These are phyloP conservation scores for Coenonympha glycerion DNA, from an alignment of 2,888 invertebrate genomes.

Conservation along the genomic window DNA sequence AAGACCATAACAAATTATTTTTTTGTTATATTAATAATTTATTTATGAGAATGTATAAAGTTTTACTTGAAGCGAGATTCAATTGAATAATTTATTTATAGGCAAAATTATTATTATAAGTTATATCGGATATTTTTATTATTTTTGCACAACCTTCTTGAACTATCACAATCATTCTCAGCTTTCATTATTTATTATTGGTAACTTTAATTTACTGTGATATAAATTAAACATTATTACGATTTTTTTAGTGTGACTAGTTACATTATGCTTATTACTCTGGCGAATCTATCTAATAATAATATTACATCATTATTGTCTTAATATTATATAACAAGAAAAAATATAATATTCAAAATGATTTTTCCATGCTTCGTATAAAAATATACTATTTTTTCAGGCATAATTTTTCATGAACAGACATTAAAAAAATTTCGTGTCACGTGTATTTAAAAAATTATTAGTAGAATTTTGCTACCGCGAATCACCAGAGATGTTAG, in stretches of 20 bases:
- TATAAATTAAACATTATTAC: neutral
- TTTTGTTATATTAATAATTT: neutral
- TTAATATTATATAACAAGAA: no score
- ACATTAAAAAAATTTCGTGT: no score
- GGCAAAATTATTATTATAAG: neutral
- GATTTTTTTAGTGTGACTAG: neutral
- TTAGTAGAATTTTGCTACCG: no score
- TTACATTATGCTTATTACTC: neutral
- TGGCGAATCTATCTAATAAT: neutral
- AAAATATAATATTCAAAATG: no score
- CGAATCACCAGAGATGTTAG: no score
- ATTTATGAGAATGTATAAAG: neutral
- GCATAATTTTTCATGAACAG: no score
- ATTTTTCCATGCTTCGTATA: no score
- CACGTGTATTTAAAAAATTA: no score
- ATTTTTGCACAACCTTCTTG: neutral
- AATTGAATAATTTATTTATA: neutral
- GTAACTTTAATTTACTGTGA: neutral
- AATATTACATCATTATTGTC: no score
- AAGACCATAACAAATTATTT: constrained; percentile 9
- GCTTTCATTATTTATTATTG: neutral
- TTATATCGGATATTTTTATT: neutral
- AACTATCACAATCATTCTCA: neutral
- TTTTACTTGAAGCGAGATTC: constrained; percentile 1
- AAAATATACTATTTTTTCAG: no score